Evolutionary conservation across 1,140 invertebrate genomes (phyloP).

Genomic region (Neotoxoptera formosana): DNA sequence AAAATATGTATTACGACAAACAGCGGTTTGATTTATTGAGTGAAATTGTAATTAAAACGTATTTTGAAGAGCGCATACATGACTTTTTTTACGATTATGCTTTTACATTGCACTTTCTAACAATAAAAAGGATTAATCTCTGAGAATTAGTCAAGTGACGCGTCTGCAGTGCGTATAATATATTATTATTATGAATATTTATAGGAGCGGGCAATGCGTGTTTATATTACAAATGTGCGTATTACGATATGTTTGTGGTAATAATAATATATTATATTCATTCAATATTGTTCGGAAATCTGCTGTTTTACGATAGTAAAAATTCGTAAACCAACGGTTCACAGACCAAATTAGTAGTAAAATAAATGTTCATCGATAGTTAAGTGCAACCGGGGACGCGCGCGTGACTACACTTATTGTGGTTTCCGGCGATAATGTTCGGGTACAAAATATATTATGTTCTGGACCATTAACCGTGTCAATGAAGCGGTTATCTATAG

Average conservation of each 20-base stretch:
- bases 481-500: not conserved
- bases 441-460: not conserved
- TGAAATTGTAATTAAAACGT: not conserved
- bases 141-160: not conserved
- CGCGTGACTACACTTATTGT: not conserved
- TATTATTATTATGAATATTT: not conserved
- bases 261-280: not conserved
- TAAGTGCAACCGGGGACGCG: not conserved
- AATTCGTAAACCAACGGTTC: not conserved
- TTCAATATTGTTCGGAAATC: not conserved
- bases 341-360: not conserved
- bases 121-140: not conserved
- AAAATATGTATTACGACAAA: not conserved
- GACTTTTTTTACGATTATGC: not conserved
- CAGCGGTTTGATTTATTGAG: not conserved
- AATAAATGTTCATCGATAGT: not conserved
- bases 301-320: not conserved
- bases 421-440: not conserved
- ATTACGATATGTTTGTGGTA: not conserved
- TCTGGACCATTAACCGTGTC: not conserved
- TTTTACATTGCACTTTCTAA: conserved; percentile 19
- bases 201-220: not conserved
- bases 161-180: not conserved
- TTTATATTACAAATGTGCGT: not conserved
- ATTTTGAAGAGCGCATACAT: not conserved